Base-by-base conservation (phyloP, 2,888 invertebrate species). In the Ophion ellenae region DNA sequence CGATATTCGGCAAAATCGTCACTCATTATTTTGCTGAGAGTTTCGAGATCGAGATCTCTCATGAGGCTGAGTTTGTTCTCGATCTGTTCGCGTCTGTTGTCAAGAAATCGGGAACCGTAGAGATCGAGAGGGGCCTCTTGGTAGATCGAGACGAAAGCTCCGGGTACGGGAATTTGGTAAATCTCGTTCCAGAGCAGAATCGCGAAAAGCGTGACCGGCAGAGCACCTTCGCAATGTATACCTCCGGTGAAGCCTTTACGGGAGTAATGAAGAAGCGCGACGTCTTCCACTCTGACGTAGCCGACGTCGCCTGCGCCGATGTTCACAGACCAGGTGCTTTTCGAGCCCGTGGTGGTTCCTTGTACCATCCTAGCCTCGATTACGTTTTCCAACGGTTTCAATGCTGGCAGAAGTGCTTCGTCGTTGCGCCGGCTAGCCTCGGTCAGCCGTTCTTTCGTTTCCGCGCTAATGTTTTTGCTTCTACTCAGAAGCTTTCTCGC, bases 181-280 rank as follows among this genome's bases (percentile, higher is more conserved):
- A 98, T 96, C 2, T 97, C 96, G 88, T 98, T 97, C 97, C 98
- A 98, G 93, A 98, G 97, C 9, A 97, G 93, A 0, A 97, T 94
- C 59, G 95, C 95, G 93, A 97, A 97, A 81, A 97, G 92, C 0
- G 96, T 95, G 3, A 94, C 94, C 7, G 97, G 94, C 20, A 96
- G 95, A 0, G 95, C 94, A 2, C 97, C 97, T 93, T 97, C 97
- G 91, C 96, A 97, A 92, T 97, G 97, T n/a, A 96, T 75, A 5
- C 92, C 91, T 3, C 88, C 70, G 1, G 71, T 45, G 82, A 89
- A 94, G 17, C 90, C 91, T 40, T 89, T 45, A 5, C 85, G 1
- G 3, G 47, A 63, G 2, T 86, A 89, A 83, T 94, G 92, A 81
- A 90, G 80, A 0, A 91, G 57, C 1, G 92, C 94, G 17, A 93